Percentiles rank a stretch among this genome's conserved stretches.
Conservation (phyloP, 92 coral and sea anemone species). For the Meandrina meandrites region DNA sequence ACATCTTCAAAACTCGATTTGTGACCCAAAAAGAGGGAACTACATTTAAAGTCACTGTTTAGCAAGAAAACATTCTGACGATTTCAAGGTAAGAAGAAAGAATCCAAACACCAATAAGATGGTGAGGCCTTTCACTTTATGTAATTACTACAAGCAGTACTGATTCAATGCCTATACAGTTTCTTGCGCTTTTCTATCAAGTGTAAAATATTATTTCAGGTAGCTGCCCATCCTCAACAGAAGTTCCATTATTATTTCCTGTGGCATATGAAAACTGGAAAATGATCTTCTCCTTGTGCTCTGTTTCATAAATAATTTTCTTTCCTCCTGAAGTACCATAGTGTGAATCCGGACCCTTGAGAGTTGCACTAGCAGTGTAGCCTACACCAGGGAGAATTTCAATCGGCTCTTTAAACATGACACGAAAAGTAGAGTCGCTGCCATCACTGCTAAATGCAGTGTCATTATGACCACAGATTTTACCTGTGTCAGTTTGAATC, state of each 20-base stretch:
- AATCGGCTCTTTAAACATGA: slow-evolving; percentile 96
- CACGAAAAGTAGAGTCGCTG: slow-evolving; percentile 84
- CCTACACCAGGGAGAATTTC: slow-evolving; percentile 76
- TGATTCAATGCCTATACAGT: background rate
- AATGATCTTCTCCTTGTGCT: slow-evolving; percentile 77
- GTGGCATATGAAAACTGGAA: slow-evolving; percentile 96
- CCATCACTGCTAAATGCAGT: slow-evolving; percentile 98
- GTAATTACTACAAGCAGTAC: background rate
- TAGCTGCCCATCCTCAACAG: slow-evolving; percentile 97
- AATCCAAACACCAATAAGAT: background rate
- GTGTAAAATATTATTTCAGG: slow-evolving; percentile 97
- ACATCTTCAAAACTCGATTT: background rate
- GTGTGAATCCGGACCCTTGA: slow-evolving; percentile 95
- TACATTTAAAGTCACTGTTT: background rate
- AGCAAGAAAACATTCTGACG: background rate
- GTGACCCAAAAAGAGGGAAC: background rate
- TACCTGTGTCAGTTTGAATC: slow-evolving; percentile 74
- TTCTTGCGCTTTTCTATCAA: slow-evolving; percentile 26
- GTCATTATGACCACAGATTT: slow-evolving; percentile 86
- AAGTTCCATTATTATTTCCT: slow-evolving; percentile 96
- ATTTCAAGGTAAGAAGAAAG: background rate
- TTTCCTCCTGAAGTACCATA: slow-evolving; percentile 95
- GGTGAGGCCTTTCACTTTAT: background rate
- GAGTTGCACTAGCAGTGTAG: slow-evolving; percentile 91
- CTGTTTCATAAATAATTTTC: slow-evolving; percentile 80